Evolutionary conservation across 2,113 vertebrate species (phyloP).

Genomic region (Antechinus flavipes): DNA sequence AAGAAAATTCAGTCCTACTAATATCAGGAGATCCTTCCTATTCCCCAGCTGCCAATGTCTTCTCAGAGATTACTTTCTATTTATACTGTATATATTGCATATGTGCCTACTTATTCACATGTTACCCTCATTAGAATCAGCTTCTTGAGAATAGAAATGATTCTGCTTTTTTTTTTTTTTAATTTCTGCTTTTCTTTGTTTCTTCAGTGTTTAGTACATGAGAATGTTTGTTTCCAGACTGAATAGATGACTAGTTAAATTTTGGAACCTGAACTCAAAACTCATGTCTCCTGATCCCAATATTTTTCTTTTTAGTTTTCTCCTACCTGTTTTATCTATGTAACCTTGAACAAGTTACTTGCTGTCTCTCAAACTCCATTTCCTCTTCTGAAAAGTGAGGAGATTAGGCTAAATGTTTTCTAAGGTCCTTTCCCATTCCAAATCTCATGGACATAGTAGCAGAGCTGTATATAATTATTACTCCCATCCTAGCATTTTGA

Average conservation of each 20-base stretch:
- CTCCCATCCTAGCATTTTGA: not conserved
- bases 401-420: not conserved
- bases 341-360: not conserved
- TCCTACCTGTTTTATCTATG: not conserved
- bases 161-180: not conserved
- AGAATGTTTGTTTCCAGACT: not conserved
- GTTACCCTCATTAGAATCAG: not conserved
- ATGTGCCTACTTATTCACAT: not conserved
- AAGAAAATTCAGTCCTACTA: not conserved
- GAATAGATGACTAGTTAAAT: not conserved
- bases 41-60: not conserved
- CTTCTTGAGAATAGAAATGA: not conserved
- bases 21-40: not conserved
- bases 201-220: not conserved
- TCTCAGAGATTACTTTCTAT: not conserved
- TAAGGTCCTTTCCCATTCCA: not conserved
- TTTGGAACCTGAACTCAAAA: not conserved
- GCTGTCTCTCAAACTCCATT: not conserved
- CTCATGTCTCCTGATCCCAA: not conserved
- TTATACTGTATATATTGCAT: not conserved
- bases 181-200: not conserved
- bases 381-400: not conserved
- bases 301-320: not conserved
- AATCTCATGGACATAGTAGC: not conserved
- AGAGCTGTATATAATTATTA: not conserved